Conservation (phyloP, 2,113 vertebrate genomes). For the Bos javanicus region DNA sequence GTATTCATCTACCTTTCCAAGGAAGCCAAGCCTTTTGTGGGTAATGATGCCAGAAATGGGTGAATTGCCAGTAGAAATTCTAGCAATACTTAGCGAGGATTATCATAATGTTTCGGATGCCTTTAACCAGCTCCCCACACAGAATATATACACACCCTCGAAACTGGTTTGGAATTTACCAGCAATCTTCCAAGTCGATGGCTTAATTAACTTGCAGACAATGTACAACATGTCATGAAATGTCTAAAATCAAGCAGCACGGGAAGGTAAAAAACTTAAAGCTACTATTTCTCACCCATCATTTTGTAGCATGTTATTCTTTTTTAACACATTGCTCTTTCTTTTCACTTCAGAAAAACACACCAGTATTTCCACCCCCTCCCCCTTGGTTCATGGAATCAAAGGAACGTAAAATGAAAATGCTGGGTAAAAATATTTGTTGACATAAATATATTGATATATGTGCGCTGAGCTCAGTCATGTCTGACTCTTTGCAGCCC, state of each 20-base stretch:
- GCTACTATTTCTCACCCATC: background rate
- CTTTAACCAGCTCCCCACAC: constrained; percentile 45
- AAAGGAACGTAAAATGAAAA: background rate
- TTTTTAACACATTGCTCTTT: background rate
- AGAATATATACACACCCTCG: constrained; percentile 55
- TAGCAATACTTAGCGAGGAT: background rate
- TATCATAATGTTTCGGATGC: constrained; percentile 31
- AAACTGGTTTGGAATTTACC: constrained; percentile 48
- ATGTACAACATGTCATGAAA: constrained; percentile 2
- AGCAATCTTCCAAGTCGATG: constrained; percentile 25
- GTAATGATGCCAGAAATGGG: background rate
- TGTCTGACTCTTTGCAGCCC: background rate
- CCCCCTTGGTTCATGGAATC: background rate
- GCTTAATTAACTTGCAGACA: constrained; percentile 47
- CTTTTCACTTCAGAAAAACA: background rate
- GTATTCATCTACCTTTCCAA: background rate
- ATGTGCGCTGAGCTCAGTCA: background rate
- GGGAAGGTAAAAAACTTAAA: background rate
- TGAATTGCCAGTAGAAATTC: constrained; percentile 32
- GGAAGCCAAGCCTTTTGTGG: background rate
- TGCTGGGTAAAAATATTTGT: background rate
- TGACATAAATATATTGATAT: background rate
- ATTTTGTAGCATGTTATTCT: background rate
- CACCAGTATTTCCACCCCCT: background rate
- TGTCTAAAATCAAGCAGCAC: background rate